Percentiles rank a stretch among this genome's conserved stretches.
These are phyloP conservation scores for Lithophane semibrunnea DNA, from an alignment of 2,888 invertebrate genomes.

Conservation along the genomic window DNA sequence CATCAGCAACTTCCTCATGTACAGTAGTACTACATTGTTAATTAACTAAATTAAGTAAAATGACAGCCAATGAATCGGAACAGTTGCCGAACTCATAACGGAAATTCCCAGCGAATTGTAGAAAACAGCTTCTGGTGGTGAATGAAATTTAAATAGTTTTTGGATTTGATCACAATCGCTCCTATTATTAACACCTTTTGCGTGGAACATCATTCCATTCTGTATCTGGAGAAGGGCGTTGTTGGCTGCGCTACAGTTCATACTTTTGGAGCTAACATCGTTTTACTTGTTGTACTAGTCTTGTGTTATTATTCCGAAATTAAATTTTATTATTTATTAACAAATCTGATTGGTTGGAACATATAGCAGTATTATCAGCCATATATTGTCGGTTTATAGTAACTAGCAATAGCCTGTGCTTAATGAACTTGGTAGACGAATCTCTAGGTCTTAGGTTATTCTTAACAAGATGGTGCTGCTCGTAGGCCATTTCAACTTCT, in stretches of 20 bases:
- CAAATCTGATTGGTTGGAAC: too few relatives aligned
- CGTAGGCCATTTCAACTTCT: not conserved
- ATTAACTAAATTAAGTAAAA: not conserved
- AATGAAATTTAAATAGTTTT: slow-evolving; percentile 84
- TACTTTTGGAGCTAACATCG: too few relatives aligned
- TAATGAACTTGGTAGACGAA: not conserved
- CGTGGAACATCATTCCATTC: too few relatives aligned
- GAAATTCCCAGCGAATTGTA: slow-evolving; percentile 81
- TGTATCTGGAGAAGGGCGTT: too few relatives aligned
- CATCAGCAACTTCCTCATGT: not conserved
- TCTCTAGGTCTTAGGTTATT: not conserved
- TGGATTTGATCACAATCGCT: slow-evolving; percentile 84
- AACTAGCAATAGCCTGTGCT: not conserved
- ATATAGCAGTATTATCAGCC: not conserved
- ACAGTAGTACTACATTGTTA: not conserved
- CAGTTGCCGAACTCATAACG: slow-evolving; percentile 74
- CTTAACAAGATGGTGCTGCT: not conserved
- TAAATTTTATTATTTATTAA: too few relatives aligned
- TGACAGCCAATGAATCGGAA: slow-evolving; percentile 61
- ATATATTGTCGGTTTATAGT: not conserved
- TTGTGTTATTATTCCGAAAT: too few relatives aligned
- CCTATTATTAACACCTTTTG: too few relatives aligned
- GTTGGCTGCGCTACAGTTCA: too few relatives aligned
- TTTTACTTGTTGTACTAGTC: too few relatives aligned
- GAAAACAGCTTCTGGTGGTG: slow-evolving; percentile 73